Evolutionary conservation across 2,113 vertebrate species (phyloP).

Genomic region (Neotoma lepida): DNA sequence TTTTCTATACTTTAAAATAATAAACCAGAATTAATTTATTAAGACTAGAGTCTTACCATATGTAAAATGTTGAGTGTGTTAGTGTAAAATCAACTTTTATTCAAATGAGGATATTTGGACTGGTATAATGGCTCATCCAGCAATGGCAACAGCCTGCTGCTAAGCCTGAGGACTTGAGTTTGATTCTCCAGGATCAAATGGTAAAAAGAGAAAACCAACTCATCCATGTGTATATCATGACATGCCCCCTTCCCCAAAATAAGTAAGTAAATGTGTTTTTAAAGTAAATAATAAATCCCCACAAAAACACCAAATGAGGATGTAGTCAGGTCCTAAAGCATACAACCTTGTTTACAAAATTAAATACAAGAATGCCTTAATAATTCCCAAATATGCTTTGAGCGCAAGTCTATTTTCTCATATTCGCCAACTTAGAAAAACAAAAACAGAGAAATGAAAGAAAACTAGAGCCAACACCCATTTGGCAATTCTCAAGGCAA

Average conservation of each 20-base stretch:
- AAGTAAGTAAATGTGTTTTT: not conserved
- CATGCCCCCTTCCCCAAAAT: not conserved
- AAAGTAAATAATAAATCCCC: not conserved
- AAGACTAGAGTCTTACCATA: not conserved
- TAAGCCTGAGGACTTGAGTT: not conserved
- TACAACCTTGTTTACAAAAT: slow-evolving; percentile 6
- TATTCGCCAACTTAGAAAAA: not conserved
- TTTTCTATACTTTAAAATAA: slow-evolving; percentile 6
- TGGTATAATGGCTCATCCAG: not conserved
- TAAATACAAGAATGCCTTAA: not conserved
- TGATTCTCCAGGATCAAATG: not conserved
- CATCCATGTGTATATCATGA: not conserved
- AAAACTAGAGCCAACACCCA: not conserved
- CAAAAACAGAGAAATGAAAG: not conserved
- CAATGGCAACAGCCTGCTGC: not conserved
- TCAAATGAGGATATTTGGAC: not conserved
- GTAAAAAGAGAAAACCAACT: not conserved
- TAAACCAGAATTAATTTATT: slow-evolving; percentile 24
- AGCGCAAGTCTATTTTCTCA: slow-evolving; percentile 10
- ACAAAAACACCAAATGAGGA: not conserved
- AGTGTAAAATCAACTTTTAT: not conserved
- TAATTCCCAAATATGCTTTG: slow-evolving; percentile 12
- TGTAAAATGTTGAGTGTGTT: not conserved
- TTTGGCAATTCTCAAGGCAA: slow-evolving; percentile 50
- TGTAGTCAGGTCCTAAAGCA: not conserved